A percentile compares a stretch with the other conserved stretches of the same genome.
phyloP scores from a whole-genome alignment of 2,113 vertebrate species.

The Martes martes region DNA sequence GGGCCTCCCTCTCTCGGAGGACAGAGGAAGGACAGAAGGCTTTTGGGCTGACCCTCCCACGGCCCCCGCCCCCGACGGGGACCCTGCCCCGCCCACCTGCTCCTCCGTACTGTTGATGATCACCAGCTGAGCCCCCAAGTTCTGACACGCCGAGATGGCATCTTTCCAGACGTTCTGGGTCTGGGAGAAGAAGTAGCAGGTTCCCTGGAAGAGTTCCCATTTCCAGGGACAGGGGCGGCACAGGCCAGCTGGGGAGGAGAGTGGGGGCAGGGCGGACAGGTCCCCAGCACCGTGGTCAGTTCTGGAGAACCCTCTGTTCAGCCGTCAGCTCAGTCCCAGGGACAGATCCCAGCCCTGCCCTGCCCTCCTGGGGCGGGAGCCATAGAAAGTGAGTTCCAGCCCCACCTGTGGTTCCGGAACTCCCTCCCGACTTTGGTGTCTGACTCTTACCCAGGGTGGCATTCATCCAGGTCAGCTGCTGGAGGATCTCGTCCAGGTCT shows the following conservation, averaged over 20 bases:
- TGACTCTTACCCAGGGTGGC: neutral
- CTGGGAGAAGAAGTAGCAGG: constrained; percentile 63
- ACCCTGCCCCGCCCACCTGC: constrained; percentile 18
- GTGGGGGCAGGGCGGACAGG: rapidly evolving
- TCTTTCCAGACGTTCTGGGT: neutral
- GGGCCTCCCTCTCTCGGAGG: too few species aligned
- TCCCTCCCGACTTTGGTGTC: neutral
- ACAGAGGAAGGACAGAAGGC: rapidly evolving
- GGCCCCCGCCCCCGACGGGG: rapidly evolving
- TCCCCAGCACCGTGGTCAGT: neutral
- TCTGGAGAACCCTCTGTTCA: neutral
- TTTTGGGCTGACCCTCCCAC: rapidly evolving
- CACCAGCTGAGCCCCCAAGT: constrained; percentile 52
- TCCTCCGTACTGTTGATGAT: neutral
- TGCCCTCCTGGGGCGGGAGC: neutral
- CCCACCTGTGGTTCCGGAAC: neutral
- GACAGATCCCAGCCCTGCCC: neutral
- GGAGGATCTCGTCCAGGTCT: neutral
- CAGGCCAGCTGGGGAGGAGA: neutral
- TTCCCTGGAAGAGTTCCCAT: constrained; percentile 46
- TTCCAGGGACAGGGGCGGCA: constrained; percentile 1
- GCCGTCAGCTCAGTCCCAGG: neutral
- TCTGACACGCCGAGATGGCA: neutral
- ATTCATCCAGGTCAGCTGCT: constrained; percentile 28
- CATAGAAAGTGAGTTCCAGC: neutral